Percentiles rank a stretch among this genome's conserved stretches.
Conservation (phyloP, 2,113 vertebrate genomes). For the Microtus oregoni region DNA sequence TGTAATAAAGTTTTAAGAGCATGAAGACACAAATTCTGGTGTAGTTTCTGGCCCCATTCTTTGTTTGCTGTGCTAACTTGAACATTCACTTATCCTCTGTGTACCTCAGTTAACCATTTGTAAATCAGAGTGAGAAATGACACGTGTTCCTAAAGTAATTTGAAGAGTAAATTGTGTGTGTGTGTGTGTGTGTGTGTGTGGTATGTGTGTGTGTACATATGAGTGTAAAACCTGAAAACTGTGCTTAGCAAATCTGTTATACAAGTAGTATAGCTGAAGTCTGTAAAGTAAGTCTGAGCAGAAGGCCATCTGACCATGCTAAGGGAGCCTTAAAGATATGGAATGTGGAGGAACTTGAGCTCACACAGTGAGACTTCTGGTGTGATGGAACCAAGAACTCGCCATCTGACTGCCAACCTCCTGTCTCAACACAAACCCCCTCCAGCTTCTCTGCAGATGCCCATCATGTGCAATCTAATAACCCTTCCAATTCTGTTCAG, state of each 20-base stretch:
- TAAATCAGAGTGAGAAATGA: background rate
- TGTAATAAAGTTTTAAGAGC: background rate
- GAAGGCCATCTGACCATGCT: background rate
- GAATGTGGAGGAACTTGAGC: background rate
- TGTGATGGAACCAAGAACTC: background rate
- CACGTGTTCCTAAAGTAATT: background rate
- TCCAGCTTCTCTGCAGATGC: background rate
- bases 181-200: background rate
- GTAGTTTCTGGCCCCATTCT: background rate
- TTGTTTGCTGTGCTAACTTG: background rate
- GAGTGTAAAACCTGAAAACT: background rate
- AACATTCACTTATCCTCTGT: background rate
- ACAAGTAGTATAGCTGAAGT: accelerated
- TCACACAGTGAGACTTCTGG: background rate
- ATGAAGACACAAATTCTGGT: background rate
- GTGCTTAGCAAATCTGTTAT: background rate
- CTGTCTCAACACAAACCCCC: background rate
- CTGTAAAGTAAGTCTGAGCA: background rate
- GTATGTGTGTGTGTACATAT: background rate
- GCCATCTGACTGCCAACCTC: background rate
- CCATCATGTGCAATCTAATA: background rate
- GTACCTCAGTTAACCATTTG: background rate
- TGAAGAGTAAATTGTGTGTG: background rate
- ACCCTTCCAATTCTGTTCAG: background rate
- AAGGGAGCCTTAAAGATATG: background rate